Evolutionary conservation across 2,797 vertebrate species (phyloP).

Genomic region (Sebastes umbrosus): DNA sequence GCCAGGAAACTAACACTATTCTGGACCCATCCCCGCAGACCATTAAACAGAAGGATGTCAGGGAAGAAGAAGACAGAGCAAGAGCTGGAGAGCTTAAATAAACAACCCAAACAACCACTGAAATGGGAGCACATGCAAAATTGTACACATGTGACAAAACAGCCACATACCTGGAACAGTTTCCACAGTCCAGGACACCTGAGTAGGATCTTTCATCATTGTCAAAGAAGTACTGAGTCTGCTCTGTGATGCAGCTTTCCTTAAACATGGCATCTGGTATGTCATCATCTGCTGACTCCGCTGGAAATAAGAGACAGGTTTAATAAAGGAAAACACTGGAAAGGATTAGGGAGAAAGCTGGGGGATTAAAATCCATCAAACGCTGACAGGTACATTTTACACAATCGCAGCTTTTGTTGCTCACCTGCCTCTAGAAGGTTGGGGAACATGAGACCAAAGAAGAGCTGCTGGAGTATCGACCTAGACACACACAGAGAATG

Average conservation of each 20-base stretch:
- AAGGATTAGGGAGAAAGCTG: not conserved
- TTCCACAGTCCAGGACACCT: conserved; percentile 95
- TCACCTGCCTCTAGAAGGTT: conserved; percentile 91
- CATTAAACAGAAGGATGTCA: conserved; percentile 60
- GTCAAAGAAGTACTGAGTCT: conserved; percentile 98
- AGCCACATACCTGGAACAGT: conserved; percentile 91
- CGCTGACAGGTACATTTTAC: not conserved
- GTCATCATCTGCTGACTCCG: conserved; percentile 86
- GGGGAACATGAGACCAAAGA: conserved; percentile 91
- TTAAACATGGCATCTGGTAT: conserved; percentile 89
- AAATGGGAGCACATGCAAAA: not conserved
- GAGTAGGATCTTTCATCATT: conserved; percentile 92
- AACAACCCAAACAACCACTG: not conserved
- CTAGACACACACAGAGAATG: conserved; percentile 70
- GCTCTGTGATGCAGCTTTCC: conserved; percentile 98
- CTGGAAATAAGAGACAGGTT: conserved; percentile 40
- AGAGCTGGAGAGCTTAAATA: conserved; percentile 27
- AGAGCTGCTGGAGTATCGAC: conserved; percentile 94
- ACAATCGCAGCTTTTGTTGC: conserved; percentile 42
- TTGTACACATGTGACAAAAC: not conserved
- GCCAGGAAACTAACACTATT: conserved; percentile 59
- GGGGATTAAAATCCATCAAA: not conserved
- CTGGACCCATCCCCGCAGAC: conserved; percentile 52
- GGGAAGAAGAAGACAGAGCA: conserved; percentile 36
- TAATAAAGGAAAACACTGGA: not conserved